Evolutionary conservation across 2,888 invertebrate genomes (phyloP), one percentile per base, ranked within the genome.

Genomic region (Epistrophella euchroma): DNA sequence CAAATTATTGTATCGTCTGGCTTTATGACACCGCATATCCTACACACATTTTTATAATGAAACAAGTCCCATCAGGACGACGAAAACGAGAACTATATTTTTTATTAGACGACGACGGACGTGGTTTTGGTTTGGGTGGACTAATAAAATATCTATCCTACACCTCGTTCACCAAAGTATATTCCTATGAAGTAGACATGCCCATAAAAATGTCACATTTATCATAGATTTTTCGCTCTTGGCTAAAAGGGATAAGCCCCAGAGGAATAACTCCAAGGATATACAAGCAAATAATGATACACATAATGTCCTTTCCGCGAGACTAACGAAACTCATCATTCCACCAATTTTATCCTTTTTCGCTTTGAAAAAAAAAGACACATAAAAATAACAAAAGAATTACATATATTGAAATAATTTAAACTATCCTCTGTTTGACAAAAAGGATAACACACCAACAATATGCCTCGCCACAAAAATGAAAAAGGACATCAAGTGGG

Each of bases 181-280:
- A 35, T 50, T 55, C 56, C 72, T 68, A 73, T 73, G 82, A 73
- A 82, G 77, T 82, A 90, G 90, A 89, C 90, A 90, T 89, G 88
- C 90, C 90, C 90, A 90, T 90, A 90, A 90, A 90, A 90, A 85
- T 90, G 90, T 90, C 90, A 89, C 90, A 90, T 90, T 90, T 89
- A 83, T 83, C 83, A 83, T 83, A 83, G 83, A 78, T 78, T 78
- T 78, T 60, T 70, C 60, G 45, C 52, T 68, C 45, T 55, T 40
- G 55, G 56, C 73, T 25, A 47, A 58, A 76, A 68, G 50, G 68
- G 68, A 68, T 68, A 68, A 68, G n/a, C 68, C 68, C 37, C 37
- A 35, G 50, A 35, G 68, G 68, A 73, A 77, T 70, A 66, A 60
- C 68, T 40, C 73, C n/a, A 81, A 58, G 68, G 68, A 64, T 17